A percentile compares a stretch with the other conserved stretches of the same genome.
Conservation (phyloP, 2,888 invertebrate genomes). For the Drosophila infuscata region DNA sequence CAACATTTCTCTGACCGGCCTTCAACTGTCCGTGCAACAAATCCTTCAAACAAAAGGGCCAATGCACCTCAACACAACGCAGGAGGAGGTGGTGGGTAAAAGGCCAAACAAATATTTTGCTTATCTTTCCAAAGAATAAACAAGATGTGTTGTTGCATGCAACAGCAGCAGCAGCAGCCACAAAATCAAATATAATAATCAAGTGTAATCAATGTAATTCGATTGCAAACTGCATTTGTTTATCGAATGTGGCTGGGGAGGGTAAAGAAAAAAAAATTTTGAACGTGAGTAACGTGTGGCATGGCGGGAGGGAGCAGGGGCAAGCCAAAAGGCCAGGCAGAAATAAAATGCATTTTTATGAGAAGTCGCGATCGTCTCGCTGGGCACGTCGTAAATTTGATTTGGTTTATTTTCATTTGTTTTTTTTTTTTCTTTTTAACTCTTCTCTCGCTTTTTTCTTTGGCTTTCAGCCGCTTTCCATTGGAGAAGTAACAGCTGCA, state of each 20-base stretch:
- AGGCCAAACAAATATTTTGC: constrained; percentile 52
- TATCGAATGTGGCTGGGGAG: constrained; percentile 48
- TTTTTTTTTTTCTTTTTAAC: constrained; percentile 31
- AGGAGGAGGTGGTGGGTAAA: background rate
- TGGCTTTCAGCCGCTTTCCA: constrained; percentile 52
- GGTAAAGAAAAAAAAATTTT: constrained; percentile 9
- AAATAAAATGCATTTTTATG: constrained; percentile 67
- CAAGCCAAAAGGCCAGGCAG: constrained; percentile 36
- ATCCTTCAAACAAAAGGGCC: constrained; percentile 59
- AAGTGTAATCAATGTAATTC: constrained; percentile 75
- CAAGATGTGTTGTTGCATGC: constrained; percentile 36
- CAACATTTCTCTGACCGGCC: constrained; percentile 40
- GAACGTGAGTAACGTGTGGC: constrained; percentile 30
- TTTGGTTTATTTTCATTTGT: constrained; percentile 79
- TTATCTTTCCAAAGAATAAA: constrained; percentile 61
- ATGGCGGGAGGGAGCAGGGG: background rate
- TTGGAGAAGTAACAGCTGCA: constrained; percentile 31
- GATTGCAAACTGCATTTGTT: constrained; percentile 71
- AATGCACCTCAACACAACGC: constrained; percentile 38
- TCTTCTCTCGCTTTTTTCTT: constrained; percentile 12
- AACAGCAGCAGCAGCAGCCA: constrained; percentile 22
- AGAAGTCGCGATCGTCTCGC: constrained; percentile 53
- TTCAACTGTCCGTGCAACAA: constrained; percentile 26
- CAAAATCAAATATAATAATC: constrained; percentile 70
- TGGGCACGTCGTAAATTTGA: constrained; percentile 81